A percentile compares a stretch with the other conserved stretches of the same genome.
phyloP scores from a whole-genome alignment of 1,140 invertebrate genomes.

The Drosophila kohkoa region DNA sequence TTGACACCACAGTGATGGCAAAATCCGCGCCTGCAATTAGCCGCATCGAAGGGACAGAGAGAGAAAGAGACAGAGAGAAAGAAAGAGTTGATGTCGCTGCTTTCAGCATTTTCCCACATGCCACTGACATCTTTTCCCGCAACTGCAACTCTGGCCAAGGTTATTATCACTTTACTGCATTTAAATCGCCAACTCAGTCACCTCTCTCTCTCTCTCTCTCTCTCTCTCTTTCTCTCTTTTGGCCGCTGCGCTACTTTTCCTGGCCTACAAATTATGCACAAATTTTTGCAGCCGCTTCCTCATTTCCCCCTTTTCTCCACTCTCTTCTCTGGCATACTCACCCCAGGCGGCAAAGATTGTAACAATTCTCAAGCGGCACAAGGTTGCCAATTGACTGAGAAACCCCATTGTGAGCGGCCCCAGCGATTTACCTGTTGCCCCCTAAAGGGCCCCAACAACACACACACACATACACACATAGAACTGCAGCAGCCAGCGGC shows the following conservation, averaged over 20 bases:
- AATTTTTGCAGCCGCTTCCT: constrained; percentile 48
- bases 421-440: constrained; percentile 22
- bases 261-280: constrained; percentile 77
- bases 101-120: constrained; percentile 66
- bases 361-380: constrained; percentile 70
- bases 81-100: constrained; percentile 17
- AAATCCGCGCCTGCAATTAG: constrained; percentile 79
- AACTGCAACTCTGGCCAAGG: constrained; percentile 56
- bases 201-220: constrained; percentile 9
- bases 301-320: background rate
- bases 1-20: constrained; percentile 71
- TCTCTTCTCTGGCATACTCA: background rate
- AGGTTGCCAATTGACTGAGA: constrained; percentile 77
- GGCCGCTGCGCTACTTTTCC: constrained; percentile 58
- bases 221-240: background rate
- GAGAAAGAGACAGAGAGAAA: constrained; percentile 19
- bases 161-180: constrained; percentile 50
- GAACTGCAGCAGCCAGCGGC: background rate
- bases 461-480: constrained; percentile 1
- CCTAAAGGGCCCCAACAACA: background rate
- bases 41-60: constrained; percentile 18
- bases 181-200: constrained; percentile 12
- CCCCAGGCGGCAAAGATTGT: constrained; percentile 42
- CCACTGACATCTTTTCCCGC: constrained; percentile 56
- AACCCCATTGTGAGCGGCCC: constrained; percentile 48